Percentiles rank a stretch among this genome's conserved stretches.
These are phyloP conservation scores for Heliopora coerulea DNA, from an alignment of 92 coral and sea anemone species.

Conservation along the genomic window DNA sequence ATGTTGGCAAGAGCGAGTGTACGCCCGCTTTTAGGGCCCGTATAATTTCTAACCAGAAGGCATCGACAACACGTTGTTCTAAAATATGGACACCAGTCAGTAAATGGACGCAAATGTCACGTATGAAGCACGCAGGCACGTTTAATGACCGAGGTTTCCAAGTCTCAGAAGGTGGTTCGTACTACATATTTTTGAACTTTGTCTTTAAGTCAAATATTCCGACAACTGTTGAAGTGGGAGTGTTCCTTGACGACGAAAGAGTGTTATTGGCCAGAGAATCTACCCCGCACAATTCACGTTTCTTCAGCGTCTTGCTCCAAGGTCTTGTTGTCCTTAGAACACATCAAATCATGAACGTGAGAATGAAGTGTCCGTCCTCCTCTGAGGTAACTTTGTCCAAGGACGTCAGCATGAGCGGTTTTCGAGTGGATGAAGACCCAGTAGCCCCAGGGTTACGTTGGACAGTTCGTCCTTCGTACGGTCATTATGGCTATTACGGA, in stretches of 20 bases:
- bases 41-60: neutral
- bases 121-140: neutral
- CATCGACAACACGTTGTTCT: neutral
- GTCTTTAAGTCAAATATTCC: neutral
- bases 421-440: neutral
- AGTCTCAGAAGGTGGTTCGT: conserved; percentile 5
- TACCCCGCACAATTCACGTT: neutral
- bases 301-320: conserved; percentile 8
- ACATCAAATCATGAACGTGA: conserved; percentile 1
- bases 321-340: neutral
- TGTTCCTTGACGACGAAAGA: neutral
- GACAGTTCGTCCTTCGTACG: neutral
- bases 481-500: neutral
- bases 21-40: neutral
- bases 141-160: neutral
- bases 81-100: neutral
- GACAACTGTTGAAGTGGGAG: neutral
- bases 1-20: neutral
- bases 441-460: neutral
- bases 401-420: neutral
- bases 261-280: neutral
- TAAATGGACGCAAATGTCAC: neutral
- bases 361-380: neutral
- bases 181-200: neutral
- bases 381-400: neutral